phyloP scores from a whole-genome alignment of 2,797 vertebrate species.

The Poeciliopsis turneri region DNA sequence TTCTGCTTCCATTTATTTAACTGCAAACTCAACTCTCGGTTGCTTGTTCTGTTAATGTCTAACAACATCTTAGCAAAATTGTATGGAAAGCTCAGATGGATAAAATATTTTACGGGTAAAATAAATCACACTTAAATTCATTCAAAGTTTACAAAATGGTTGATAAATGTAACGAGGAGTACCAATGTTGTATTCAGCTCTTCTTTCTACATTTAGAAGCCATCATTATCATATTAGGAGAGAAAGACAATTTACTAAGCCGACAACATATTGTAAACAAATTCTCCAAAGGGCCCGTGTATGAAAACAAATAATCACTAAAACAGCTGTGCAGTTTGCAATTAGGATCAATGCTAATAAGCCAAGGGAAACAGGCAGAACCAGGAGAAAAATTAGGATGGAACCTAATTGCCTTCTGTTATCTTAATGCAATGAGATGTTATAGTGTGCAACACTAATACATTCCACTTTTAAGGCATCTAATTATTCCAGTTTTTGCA shows the following conservation, averaged over 20 bases:
- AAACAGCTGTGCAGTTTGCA: slow-evolving; percentile 52
- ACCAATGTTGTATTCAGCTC: slow-evolving; percentile 4
- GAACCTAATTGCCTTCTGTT: slow-evolving; percentile 44
- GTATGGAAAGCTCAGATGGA: neutral
- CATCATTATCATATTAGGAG: slow-evolving; percentile 19
- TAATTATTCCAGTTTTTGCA: slow-evolving; percentile 34
- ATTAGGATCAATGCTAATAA: slow-evolving; percentile 41
- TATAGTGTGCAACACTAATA: slow-evolving; percentile 18
- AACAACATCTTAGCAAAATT: neutral
- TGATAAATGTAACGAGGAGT: neutral
- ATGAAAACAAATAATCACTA: slow-evolving; percentile 41
- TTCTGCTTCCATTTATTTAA: neutral
- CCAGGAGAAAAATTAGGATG: slow-evolving; percentile 30
- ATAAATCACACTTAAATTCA: neutral
- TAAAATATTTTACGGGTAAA: neutral
- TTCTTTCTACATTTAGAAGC: slow-evolving; percentile 2
- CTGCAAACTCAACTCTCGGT: neutral
- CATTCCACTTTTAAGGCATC: slow-evolving; percentile 23
- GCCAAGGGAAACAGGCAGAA: slow-evolving; percentile 33
- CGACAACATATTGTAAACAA: slow-evolving; percentile 28
- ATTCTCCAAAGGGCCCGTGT: slow-evolving; percentile 24
- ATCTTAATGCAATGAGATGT: slow-evolving; percentile 33
- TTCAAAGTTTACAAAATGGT: neutral
- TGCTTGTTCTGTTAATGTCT: neutral
- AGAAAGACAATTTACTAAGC: slow-evolving; percentile 16